Evolutionary conservation across 2,888 invertebrate genomes (phyloP).

Genomic region (Metellina segmentata): DNA sequence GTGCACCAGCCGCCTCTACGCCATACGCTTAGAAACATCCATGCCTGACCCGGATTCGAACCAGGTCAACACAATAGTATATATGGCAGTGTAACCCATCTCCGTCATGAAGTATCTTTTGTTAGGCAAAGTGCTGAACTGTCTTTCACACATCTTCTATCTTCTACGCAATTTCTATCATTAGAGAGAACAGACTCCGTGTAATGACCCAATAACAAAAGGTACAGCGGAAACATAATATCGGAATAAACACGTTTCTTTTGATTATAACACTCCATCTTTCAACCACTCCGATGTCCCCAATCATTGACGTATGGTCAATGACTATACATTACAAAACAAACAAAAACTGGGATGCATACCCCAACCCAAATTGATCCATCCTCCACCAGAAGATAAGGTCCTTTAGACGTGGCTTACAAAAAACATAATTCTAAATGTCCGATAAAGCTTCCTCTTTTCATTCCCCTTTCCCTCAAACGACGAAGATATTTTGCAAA

Average conservation of each 20-base stretch:
- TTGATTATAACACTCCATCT: not conserved
- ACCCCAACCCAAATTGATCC: slow-evolving; percentile 26
- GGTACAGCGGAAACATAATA: not conserved
- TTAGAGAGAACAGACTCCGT: not conserved
- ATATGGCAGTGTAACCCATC: too few species aligned
- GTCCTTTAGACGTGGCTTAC: not conserved
- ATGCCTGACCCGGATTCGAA: too few species aligned
- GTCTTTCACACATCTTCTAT: too few species aligned
- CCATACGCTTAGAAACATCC: too few species aligned
- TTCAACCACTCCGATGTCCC: not conserved
- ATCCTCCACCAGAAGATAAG: slow-evolving; percentile 8
- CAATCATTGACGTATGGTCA: not conserved
- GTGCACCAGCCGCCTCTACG: too few species aligned
- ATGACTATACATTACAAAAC: not conserved
- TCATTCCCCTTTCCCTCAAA: slow-evolving; percentile 6
- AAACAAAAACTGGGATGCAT: not conserved
- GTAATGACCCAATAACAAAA: not conserved
- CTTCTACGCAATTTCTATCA: not conserved
- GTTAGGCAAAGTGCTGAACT: too few species aligned
- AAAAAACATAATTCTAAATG: slow-evolving; percentile 27
- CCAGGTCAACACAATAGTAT: too few species aligned
- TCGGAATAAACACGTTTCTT: not conserved
- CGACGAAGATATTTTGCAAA: slow-evolving; percentile 33
- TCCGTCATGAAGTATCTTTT: too few species aligned
- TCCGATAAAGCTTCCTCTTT: slow-evolving; percentile 41